These are phyloP conservation scores for Brachyistius frenatus DNA, from an alignment of 2,113 vertebrate species.

Conservation along the genomic window DNA sequence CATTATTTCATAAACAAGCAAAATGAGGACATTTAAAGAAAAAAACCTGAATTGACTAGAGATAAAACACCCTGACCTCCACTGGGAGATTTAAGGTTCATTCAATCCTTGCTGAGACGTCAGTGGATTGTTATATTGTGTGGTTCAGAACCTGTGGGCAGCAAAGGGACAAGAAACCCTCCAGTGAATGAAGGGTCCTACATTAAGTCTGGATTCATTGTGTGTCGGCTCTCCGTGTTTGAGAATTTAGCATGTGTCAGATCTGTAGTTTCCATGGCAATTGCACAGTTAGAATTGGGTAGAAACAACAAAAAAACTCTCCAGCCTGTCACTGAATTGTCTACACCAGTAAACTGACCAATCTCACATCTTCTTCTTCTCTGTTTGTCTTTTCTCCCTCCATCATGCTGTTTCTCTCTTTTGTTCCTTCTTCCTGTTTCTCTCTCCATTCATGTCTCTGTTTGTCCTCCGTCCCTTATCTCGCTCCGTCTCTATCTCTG, in stretches of 20 bases:
- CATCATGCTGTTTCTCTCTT: neutral
- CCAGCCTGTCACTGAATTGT: slow-evolving; percentile 10
- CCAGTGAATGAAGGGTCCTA: neutral
- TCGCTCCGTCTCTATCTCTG: neutral
- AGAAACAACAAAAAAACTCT: slow-evolving; percentile 13
- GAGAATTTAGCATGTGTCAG: slow-evolving; percentile 52
- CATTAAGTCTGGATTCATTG: slow-evolving; percentile 24
- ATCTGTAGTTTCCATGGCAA: slow-evolving; percentile 75
- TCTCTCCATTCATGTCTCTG: slow-evolving; percentile 2
- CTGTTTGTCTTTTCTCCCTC: neutral
- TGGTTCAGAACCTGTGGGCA: neutral
- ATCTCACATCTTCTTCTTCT: neutral
- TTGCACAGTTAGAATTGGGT: slow-evolving; percentile 46
- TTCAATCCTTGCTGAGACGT: too few species aligned
- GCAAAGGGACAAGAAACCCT: neutral
- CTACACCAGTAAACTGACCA: slow-evolving; percentile 3
- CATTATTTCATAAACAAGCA: too few species aligned
- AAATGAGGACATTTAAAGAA: too few species aligned
- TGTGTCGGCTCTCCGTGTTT: slow-evolving; percentile 14
- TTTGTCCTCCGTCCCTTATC: neutral
- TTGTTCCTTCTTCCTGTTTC: neutral
- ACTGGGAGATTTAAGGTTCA: too few species aligned
- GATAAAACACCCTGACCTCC: too few species aligned
- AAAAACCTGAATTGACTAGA: too few species aligned
- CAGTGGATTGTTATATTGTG: neutral